These are phyloP conservation scores for Tachina lurida DNA, from an alignment of 2,888 invertebrate genomes.

Conservation along the genomic window DNA sequence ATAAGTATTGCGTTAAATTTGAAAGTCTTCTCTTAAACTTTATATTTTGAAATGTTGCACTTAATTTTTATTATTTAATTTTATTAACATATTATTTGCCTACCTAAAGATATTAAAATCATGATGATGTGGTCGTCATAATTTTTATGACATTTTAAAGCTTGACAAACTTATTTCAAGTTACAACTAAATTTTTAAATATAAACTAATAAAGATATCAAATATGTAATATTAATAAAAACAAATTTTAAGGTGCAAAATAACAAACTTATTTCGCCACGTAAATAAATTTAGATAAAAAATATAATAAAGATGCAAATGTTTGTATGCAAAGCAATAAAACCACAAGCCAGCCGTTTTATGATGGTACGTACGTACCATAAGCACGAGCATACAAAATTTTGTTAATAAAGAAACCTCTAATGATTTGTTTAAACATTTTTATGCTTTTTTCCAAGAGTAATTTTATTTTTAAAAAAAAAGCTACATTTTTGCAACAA, in stretches of 20 bases:
- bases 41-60: too few species aligned
- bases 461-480: background rate
- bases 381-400: too few species aligned
- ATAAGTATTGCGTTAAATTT: too few species aligned
- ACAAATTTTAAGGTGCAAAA: constrained; percentile 2
- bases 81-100: too few species aligned
- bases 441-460: background rate
- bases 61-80: too few species aligned
- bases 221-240: constrained; percentile 20
- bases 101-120: background rate
- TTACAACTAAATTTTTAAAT: constrained; percentile 4
- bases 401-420: too few species aligned
- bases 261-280: constrained; percentile 8
- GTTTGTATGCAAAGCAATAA: background rate
- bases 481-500: background rate
- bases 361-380: background rate
- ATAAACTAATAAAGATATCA: background rate
- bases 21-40: too few species aligned
- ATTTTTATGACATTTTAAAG: background rate
- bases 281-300: background rate
- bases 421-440: background rate
- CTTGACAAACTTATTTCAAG: constrained; percentile 33
- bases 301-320: background rate
- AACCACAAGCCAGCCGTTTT: background rate
- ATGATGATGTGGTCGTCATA: too few species aligned